Evolutionary conservation across 1,140 invertebrate species (phyloP), one percentile per base, ranked within the genome.

Genomic region (Gonatopus flavifemur): DNA sequence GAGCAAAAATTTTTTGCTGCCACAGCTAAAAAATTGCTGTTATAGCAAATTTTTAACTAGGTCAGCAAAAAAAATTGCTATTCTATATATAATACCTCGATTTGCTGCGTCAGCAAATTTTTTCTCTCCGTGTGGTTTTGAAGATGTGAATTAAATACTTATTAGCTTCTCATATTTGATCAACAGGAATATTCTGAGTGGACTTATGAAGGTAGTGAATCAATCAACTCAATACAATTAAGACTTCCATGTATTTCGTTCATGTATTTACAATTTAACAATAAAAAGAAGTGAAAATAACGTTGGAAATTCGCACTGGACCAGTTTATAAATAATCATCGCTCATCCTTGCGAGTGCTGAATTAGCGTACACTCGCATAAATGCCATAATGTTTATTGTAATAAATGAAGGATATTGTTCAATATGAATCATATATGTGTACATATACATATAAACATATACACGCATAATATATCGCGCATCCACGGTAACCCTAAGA

Each of bases 181-280:
- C n/a, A n/a, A n/a, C n/a, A n/a, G n/a, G n/a, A n/a, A n/a, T n/a
- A n/a, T n/a, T n/a, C n/a, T n/a, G n/a, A n/a, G n/a, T n/a, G n/a
- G n/a, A n/a, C n/a, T n/a, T n/a, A n/a, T n/a, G n/a, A n/a, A n/a
- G n/a, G n/a, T n/a, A n/a, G n/a, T n/a, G n/a, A n/a, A n/a, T n/a
- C n/a, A n/a, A n/a, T n/a, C n/a, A n/a, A n/a, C n/a, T n/a, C n/a
- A 39, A 48, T 55, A 55, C 39, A 49, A 52, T 59, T 53, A 55
- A 49, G 50, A 48, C 53, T 59, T 67, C 63, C 66, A 67, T 67
- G 64, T 70, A 66, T 68, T 68, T 68, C 57, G 55, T 69, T 65
- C n/a, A 70, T 70, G 62, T 70, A 70, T 70, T 70, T 70, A 70
- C 67, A 70, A 64, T 68, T 67, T 67, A 52, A 68, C 65, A 70